Evolutionary conservation across 2,888 invertebrate species (phyloP), one percentile per base, ranked within the genome.

Genomic region (Mythimna vitellina): DNA sequence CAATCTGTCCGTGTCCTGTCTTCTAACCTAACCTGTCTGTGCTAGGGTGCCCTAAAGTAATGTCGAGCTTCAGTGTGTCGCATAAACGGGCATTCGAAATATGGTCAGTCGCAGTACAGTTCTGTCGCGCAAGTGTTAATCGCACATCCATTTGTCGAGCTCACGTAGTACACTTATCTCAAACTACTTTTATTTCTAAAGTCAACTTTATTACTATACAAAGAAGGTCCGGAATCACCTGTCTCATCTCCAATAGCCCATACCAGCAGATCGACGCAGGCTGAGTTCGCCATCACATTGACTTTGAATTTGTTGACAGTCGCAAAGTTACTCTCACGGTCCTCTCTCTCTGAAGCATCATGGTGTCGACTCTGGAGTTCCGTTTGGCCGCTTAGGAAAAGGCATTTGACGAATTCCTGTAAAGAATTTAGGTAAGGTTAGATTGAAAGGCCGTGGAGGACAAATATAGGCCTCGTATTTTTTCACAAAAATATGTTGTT

Each of bases 211-310:
- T 53, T 53, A 4, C 5, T 72, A 35, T 35, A 6, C 0, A 65
- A 0, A 71, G 60, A 84, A 65, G 64, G 61, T 76, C 3, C 6
- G 73, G 54, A 72, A 92, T 96, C 93, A 99, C 99, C 99, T 90
- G 98, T 98, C 96, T 99, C 99, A 92, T 99, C 99, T 1, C 98
- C 98, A 83, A 99, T 99, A 1, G 99, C 99, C 99, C 99, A 99
- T 46, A 99, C 99, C 2, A 99, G 96, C 10, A 99, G 96, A 93
- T 99, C 99, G 0, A 99, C 99, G 90, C 99, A 99, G 1, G 99
- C 99, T 0, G 99, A 99, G 94, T 99, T 99, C 0, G 99, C 99
- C 97, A 99, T 99, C 0, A 99, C 99, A 89, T 99, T 99, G 53
- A 99, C 98, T 96, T 99, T 99, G 92, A 99, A 99, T 91, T 98